Evolutionary conservation across 2,888 invertebrate genomes (phyloP), one percentile per base, ranked within the genome.

Genomic region (Mesochorus sp.): DNA sequence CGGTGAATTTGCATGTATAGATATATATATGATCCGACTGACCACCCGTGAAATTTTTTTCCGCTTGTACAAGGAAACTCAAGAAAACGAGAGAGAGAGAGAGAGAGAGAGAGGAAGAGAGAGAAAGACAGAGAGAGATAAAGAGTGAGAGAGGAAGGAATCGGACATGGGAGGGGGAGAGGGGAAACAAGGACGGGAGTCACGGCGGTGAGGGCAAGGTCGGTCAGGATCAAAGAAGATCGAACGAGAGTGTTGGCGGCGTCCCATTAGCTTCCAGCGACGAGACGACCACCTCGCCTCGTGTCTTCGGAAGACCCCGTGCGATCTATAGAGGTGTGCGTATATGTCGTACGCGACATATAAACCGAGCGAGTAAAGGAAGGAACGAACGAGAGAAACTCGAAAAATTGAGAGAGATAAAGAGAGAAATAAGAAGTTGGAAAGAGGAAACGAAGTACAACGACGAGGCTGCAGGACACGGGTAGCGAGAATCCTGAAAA

Each of bases 211-310:
- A 85, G 84, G 84, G 86, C 87, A 86, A 87, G 87, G 86, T 86
- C 89, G 89, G 89, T 68, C 82, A 83, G 85, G 88, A 88, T 89
- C 89, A 89, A 89, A 89, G 89, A 79, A 79, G 76, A 81, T 82
- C 82, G 82, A 79, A 80, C 75, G 83, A 72, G 82, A 80, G 79
- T 84, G 82, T 83, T 76, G 81, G 82, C 83, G 80, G 86, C 84
- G 85, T 87, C 88, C 88, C 88, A 88, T 87, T 88, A 88, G 88
- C 88, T 87, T 81, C 87, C 87, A 87, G 79, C 85, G 87, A 87
- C 84, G 84, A 85, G 83, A 66, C 78, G 79, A 76, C 79, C 82
- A 85, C 85, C 81, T 73, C 85, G 80, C 81, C 81, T 84, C 83
- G 85, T 84, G 85, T 85, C 83, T 86, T 79, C 76, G 64, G 66